Base-by-base conservation (phyloP, 2,113 vertebrate genomes). In the Megaleporinus macrocephalus region DNA sequence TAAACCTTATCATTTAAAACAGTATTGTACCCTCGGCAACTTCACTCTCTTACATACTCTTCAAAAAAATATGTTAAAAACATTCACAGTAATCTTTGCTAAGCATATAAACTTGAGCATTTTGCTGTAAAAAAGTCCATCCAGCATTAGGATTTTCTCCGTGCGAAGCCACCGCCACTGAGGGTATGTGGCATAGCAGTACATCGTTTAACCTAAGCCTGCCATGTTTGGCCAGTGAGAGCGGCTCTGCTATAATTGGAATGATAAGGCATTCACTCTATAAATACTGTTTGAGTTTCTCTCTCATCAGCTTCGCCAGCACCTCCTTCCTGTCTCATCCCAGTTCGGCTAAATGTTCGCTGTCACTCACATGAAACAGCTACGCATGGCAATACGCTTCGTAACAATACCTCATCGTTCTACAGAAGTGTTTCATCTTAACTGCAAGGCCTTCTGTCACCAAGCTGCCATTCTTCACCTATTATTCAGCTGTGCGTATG, bases 351-450 rank as follows among this genome's bases (percentile, higher is more conserved):
- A 44, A 44, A 78, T 6, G 6, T 29, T 83, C 1, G 14, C 26
- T 61, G 62, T 72, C 65, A 44, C 41, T 83, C 65, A 80, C 72
- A 80, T 75, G 18, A 71, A 79, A 57, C 65, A 80, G 66, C 71
- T 41, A 47, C 2, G 29, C 47, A 65, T 76, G 24, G 26, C 20
- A 27, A 29, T 71, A 63, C 24, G 69, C 33, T 27, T 74, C 41
- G 27, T 27, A 53, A 76, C 51, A 36, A 24, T 53, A 82, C 65
- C 75, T 69, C n/a, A 57, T 74, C 33, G 30, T 11, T 57, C 47
- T 69, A 61, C 49, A 30, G 51, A 70, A 63, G 55, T 47, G 41
- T 75, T 80, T 59, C 36, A 70, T 80, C 49, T 33, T 44, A 24
- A 33, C 65, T 18, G 11, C 15, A 72, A 66, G 24, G 49, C 72